Base-by-base conservation (phyloP, 2,888 invertebrate genomes). In the Hoplodrina blanda region DNA sequence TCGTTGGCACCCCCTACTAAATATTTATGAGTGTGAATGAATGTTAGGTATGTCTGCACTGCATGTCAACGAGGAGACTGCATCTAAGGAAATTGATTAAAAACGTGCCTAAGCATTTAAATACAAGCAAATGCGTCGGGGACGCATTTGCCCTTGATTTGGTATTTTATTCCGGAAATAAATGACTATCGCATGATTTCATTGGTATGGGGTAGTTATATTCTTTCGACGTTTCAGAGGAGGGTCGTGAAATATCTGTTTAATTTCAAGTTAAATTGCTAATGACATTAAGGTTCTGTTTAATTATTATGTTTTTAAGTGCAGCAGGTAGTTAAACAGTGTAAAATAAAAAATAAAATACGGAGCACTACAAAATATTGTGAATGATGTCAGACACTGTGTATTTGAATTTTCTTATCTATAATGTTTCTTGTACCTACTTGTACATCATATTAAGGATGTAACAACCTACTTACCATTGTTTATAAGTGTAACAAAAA, bases 91-190 rank as follows among this genome's bases (percentile, higher is more conserved):
- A 84, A 85, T 84, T 86, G 86, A 87, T 88, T 89, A 85, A 87
- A 89, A 84, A 86, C 90, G 90, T 89, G 90, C 80, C 80, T 75
- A 67, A 80, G 89, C 87, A 90, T 90, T 88, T 82, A 71, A 87
- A 88, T 87, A 82, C 82, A 81, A 77, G 80, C 73, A 81, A 84
- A 85, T 86, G 78, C 69, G 61, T 60, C 76, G 76, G 67, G 84
- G 85, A 25, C 57, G n/a, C 50, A 59, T n/a, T n/a, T n/a, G n/a
- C 81, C 83, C 83, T 81, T 55, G 52, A 73, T 78, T 78, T 76
- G 68, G 72, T 75, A 54, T 19, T 44, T 69, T 54, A 54, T 72
- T 60, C 65, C 49, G 74, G 67, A 73, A 80, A 82, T 73, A 79
- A 76, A 83, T 71, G 62, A 33, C 68, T 63, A 69, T 74, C 49